Evolutionary conservation across 1,140 invertebrate species (phyloP).

Genomic region (Akabosia matsudoensis): DNA sequence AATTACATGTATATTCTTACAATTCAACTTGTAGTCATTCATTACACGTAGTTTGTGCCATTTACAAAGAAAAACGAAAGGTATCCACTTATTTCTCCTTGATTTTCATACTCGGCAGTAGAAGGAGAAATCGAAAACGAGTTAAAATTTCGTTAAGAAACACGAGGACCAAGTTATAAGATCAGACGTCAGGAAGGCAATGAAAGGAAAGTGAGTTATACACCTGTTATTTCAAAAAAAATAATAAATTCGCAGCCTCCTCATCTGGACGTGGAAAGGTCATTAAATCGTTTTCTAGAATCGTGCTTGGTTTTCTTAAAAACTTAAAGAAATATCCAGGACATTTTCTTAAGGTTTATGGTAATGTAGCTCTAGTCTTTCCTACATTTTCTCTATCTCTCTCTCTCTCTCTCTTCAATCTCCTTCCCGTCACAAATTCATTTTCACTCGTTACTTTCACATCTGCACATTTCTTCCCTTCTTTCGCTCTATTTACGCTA

Average conservation of each 20-base stretch:
- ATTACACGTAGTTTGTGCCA: background rate
- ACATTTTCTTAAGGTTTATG: background rate
- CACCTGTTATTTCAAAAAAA: conserved; percentile 17
- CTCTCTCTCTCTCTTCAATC: background rate
- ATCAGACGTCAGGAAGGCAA: background rate
- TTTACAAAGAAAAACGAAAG: too few relatives aligned
- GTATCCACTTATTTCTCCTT: background rate
- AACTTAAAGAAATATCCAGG: background rate
- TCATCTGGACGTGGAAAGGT: conserved; percentile 6
- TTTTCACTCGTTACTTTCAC: background rate
- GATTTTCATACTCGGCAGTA: background rate
- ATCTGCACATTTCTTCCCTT: background rate
- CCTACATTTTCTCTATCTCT: too few relatives aligned
- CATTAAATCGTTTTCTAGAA: conserved; percentile 19
- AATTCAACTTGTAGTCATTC: background rate
- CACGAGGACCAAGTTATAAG: background rate
- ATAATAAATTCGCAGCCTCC: background rate
- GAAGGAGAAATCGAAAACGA: background rate
- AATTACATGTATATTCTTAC: background rate
- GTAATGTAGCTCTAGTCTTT: background rate
- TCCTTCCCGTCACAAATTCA: background rate
- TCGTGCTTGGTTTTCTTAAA: conserved; percentile 4
- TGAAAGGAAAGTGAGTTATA: conserved; percentile 9
- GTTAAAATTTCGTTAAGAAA: background rate
- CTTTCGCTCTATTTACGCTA: background rate